These are phyloP conservation scores for Pentamera pediparva DNA, from an alignment of 53 echinoderm and acorn worm species.

Conservation along the genomic window DNA sequence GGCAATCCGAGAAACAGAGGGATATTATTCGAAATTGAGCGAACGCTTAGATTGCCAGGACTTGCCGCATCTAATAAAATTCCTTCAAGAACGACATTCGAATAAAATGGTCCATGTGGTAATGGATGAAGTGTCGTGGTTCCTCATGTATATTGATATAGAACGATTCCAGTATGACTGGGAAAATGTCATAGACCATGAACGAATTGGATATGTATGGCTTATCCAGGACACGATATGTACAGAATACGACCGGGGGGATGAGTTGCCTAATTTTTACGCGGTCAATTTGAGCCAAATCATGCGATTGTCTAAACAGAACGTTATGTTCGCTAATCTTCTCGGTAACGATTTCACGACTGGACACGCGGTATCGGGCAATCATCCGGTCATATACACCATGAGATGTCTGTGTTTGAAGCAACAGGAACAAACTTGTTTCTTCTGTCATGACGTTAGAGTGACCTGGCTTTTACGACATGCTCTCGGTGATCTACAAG, in stretches of 20 bases:
- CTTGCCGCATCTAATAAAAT: neutral
- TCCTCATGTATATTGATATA: neutral
- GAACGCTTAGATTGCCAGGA: neutral
- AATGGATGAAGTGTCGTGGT: neutral
- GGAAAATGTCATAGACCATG: neutral
- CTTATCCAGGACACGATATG: neutral
- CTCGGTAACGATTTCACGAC: neutral
- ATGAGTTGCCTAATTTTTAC: neutral
- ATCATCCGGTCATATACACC: conserved; percentile 10
- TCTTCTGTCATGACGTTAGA: conserved; percentile 1
- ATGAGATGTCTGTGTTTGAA: conserved; percentile 11
- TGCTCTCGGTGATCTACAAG: neutral
- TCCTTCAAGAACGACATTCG: neutral
- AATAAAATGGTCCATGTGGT: neutral
- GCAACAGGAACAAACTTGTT: neutral
- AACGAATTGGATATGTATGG: conserved; percentile 7
- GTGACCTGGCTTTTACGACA: neutral
- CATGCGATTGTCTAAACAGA: conserved; percentile 13
- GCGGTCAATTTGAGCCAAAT: neutral
- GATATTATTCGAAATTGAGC: no score
- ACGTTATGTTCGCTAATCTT: neutral
- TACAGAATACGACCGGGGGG: neutral
- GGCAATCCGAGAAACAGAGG: no score
- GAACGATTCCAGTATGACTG: neutral
- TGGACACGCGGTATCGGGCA: conserved; percentile 9